Evolutionary conservation across 1,140 invertebrate genomes (phyloP).

Genomic region (Homalodisca vitripennis): DNA sequence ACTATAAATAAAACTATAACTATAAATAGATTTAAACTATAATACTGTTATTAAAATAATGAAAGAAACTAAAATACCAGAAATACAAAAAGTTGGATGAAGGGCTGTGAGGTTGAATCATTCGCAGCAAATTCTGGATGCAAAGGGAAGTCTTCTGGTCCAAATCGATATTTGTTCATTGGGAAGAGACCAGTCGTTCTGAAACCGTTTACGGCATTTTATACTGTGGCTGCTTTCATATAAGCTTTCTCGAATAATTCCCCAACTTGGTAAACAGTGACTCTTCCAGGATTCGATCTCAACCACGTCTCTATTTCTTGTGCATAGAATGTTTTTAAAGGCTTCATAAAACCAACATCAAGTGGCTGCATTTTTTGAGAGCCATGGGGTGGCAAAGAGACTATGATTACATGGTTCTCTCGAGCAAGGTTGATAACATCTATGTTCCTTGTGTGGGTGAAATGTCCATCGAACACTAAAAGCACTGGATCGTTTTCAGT

Average conservation of each 20-base stretch:
- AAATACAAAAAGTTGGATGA: too few relatives aligned
- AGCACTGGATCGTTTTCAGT: slow-evolving; percentile 45
- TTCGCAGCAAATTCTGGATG: too few relatives aligned
- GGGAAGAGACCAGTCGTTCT: slow-evolving; percentile 43
- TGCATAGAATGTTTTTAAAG: slow-evolving; percentile 34
- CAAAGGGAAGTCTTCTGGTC: too few relatives aligned
- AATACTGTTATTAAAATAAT: too few relatives aligned
- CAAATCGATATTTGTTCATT: too few relatives aligned
- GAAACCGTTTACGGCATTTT: slow-evolving; percentile 44
- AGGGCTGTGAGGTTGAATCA: too few relatives aligned
- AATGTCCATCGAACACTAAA: slow-evolving; percentile 46
- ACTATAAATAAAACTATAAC: too few relatives aligned
- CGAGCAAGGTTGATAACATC: slow-evolving; percentile 40
- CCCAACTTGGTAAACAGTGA: slow-evolving; percentile 41
- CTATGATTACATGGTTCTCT: slow-evolving; percentile 40
- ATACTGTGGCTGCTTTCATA: slow-evolving; percentile 41
- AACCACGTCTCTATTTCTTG: slow-evolving; percentile 49
- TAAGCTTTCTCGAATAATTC: slow-evolving; percentile 42
- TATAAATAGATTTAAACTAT: too few relatives aligned
- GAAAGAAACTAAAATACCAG: too few relatives aligned
- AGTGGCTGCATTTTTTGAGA: slow-evolving; percentile 42
- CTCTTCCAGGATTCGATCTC: slow-evolving; percentile 38
- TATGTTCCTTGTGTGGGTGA: slow-evolving; percentile 44
- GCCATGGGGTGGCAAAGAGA: slow-evolving; percentile 44
- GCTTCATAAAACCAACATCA: slow-evolving; percentile 43